Percentiles rank a stretch among this genome's conserved stretches.
Conservation (phyloP, 2,113 vertebrate genomes). For the Neolamprologus cancellatus region DNA sequence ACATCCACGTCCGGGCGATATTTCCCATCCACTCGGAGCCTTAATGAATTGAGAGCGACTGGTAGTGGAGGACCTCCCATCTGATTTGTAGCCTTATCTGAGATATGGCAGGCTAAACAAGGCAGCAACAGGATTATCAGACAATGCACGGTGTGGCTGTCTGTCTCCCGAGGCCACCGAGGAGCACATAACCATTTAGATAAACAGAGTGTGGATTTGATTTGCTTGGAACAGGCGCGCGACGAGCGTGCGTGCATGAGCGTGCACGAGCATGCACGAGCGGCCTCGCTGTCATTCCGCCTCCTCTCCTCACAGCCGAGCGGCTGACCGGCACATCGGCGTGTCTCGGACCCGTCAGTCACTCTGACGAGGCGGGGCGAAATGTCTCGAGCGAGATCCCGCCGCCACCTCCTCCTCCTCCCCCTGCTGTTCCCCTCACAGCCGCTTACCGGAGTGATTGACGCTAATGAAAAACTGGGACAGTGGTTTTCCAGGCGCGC, state of each 20-base stretch:
- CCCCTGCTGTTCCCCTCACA: background rate
- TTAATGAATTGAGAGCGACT: constrained; percentile 41
- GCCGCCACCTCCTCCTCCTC: constrained; percentile 11
- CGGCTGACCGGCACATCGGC: constrained; percentile 48
- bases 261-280: no score
- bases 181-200: constrained; percentile 43
- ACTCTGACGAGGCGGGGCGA: constrained; percentile 67
- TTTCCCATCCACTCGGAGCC: constrained; percentile 3
- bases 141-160: constrained; percentile 30
- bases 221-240: background rate
- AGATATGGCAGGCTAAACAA: constrained; percentile 26
- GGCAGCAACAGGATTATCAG: constrained; percentile 39
- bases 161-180: constrained; percentile 29
- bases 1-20: background rate
- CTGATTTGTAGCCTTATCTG: constrained; percentile 34
- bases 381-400: constrained; percentile 63
- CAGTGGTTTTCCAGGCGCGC: constrained; percentile 45
- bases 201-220: constrained; percentile 39
- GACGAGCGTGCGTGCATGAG: background rate
- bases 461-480: constrained; percentile 75
- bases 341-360: constrained; percentile 63
- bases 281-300: constrained; percentile 22
- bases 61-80: constrained; percentile 3
- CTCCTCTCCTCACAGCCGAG: constrained; percentile 44
- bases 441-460: constrained; percentile 61